Evolutionary conservation across 2,113 vertebrate genomes (phyloP), one percentile per base, ranked within the genome.

Genomic region (Paramisgurnus dabryanus): DNA sequence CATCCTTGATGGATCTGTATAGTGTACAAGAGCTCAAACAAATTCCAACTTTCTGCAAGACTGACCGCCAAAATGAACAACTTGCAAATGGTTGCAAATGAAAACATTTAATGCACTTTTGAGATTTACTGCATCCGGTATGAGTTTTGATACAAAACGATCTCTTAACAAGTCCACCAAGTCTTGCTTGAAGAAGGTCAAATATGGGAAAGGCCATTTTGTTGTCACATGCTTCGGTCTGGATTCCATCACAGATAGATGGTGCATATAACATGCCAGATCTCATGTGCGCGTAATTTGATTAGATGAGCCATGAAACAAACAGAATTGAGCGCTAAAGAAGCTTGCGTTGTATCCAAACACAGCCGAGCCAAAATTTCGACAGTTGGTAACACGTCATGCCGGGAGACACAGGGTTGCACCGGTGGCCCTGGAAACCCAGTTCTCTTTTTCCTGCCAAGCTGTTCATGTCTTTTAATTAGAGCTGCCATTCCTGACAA

Each of bases 401-500:
- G 67, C 40, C 82, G 60, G 11, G 67, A 73, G 84, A 83, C 74
- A 79, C 86, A 66, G 86, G 82, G 82, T 80, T 87, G 80, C 89
- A 86, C 86, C 58, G 57, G 57, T 89, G 87, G 90, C 87, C 87
- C 63, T 80, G 76, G 82, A 84, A 86, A 83, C 72, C 66, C 78
- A 77, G 71, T 75, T 87, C 84, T 82, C 74, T 84, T 57, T 77
- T 75, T 12, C 55, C 84, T 81, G 80, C 70, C 82, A 63, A 71
- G 64, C 79, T 79, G 72, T 85, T 86, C 61, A 10, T 78, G 76
- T 86, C 74, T 60, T 74, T 84, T 92, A 91, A 90, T 92, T 90
- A 89, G 76, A 90, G 76, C 88, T 90, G 84, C 83, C 86, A 87
- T 86, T 45, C 75, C 58, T 87, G 88, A 89, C 86, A 87, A 84